Evolutionary conservation across 2,113 vertebrate species (phyloP).

Genomic region (Ifrita kowaldi): DNA sequence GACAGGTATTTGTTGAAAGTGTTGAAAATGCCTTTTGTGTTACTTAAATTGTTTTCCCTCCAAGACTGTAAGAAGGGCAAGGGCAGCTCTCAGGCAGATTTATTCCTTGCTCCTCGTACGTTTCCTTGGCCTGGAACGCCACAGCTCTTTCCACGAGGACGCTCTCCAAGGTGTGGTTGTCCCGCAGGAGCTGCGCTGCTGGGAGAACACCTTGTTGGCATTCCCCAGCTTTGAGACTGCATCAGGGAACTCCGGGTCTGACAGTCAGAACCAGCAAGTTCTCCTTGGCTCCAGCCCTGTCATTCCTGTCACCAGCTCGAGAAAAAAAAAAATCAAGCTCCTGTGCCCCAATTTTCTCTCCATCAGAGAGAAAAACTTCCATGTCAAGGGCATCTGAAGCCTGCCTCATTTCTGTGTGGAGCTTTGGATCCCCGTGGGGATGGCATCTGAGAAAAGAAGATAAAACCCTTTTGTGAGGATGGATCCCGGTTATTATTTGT

Average conservation of each 20-base stretch:
- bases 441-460: not conserved
- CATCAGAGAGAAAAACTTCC: not conserved
- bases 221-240: not conserved
- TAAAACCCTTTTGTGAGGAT: not conserved
- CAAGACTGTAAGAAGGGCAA: not conserved
- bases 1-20: not conserved
- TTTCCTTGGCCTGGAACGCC: not conserved
- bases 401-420: not conserved
- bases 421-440: not conserved
- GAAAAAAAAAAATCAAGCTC: not conserved
- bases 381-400: conserved; percentile 21
- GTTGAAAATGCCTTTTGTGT: not conserved
- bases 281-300: not conserved
- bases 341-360: conserved; percentile 16
- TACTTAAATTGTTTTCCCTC: not conserved
- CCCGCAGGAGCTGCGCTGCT: not conserved
- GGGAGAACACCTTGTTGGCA: not conserved
- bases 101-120: not conserved
- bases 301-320: not conserved
- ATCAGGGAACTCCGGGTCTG: not conserved
- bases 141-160: rapidly evolving
- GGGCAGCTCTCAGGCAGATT: not conserved
- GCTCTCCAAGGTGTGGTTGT: not conserved
- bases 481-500: not conserved
- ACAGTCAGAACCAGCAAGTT: not conserved